phyloP scores from a whole-genome alignment of 2,888 invertebrate genomes.

The Furcula furcula region DNA sequence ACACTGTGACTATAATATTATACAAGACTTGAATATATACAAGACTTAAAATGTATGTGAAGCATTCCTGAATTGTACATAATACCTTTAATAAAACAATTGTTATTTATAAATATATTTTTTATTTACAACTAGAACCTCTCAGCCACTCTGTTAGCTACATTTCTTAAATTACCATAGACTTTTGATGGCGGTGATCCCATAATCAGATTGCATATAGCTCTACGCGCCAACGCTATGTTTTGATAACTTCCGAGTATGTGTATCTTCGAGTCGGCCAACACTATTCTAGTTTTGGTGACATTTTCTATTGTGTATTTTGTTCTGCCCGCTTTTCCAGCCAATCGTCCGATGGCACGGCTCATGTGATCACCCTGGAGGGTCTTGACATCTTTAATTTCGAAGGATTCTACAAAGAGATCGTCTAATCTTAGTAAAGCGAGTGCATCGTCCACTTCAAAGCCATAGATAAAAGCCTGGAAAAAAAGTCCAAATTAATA shows the following conservation, averaged over 20 bases:
- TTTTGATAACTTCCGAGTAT: constrained; percentile 98
- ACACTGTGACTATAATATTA: background rate
- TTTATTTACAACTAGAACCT: constrained; percentile 82
- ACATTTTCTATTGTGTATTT: constrained; percentile 99
- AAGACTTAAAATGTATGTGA: background rate
- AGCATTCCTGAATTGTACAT: constrained; percentile 2
- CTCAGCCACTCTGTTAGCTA: constrained; percentile 92
- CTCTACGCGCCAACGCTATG: constrained; percentile 95
- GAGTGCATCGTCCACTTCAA: constrained; percentile 98
- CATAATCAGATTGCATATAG: constrained; percentile 97
- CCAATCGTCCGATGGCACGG: constrained; percentile 97
- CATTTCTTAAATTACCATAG: constrained; percentile 94
- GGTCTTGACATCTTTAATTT: constrained; percentile 97
- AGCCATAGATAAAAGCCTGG: constrained; percentile 95
- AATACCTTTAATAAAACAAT: constrained; percentile 15
- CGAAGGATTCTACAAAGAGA: constrained; percentile 97
- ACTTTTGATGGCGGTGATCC: constrained; percentile 99
- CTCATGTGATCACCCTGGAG: constrained; percentile 97
- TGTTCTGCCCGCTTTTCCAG: constrained; percentile 98
- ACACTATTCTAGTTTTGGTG: constrained; percentile 98
- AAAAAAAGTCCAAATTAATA: constrained; percentile 21
- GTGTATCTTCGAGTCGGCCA: constrained; percentile 98
- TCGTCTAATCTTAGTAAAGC: constrained; percentile 97
- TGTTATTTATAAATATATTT: constrained; percentile 44
- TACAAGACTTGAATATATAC: too few species aligned